Conservation (phyloP, 2,888 invertebrate species). For the Nebria brevicollis region DNA sequence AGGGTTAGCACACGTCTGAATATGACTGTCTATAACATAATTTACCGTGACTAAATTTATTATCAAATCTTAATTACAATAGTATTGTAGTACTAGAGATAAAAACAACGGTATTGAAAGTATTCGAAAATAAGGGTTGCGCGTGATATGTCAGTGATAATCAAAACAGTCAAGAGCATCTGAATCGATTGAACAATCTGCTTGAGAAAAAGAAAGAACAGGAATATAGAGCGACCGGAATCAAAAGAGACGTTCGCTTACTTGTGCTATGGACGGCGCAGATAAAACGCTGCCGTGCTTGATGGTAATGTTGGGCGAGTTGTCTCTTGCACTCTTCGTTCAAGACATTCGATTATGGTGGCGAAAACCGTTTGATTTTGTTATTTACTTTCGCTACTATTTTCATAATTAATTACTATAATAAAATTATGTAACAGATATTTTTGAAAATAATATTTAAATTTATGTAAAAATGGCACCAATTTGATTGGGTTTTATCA, state of each 20-base stretch:
- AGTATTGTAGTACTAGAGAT: not conserved
- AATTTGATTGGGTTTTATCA: too few species aligned
- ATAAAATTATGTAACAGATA: too few species aligned
- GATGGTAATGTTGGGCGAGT: not conserved
- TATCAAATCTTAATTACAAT: not conserved
- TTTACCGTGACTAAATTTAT: not conserved
- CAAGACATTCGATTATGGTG: not conserved
- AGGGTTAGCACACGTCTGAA: not conserved
- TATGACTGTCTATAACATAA: not conserved
- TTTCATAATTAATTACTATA: not conserved
- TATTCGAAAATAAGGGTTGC: not conserved
- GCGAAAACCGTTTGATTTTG: not conserved
- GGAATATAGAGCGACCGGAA: slow-evolving; percentile 26
- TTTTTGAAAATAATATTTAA: too few species aligned
- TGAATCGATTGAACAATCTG: slow-evolving; percentile 39
- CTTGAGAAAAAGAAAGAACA: slow-evolving; percentile 28
- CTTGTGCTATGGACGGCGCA: slow-evolving; percentile 7
- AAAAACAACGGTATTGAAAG: not conserved
- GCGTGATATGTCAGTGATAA: not conserved
- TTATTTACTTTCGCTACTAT: not conserved
- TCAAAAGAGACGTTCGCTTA: slow-evolving; percentile 38
- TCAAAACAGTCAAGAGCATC: not conserved
- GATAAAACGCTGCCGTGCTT: slow-evolving; percentile 15
- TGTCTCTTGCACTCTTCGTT: not conserved
- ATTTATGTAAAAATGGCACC: too few species aligned